phyloP scores from a whole-genome alignment of 2,797 vertebrate species.

The Oryzias sinensis region DNA sequence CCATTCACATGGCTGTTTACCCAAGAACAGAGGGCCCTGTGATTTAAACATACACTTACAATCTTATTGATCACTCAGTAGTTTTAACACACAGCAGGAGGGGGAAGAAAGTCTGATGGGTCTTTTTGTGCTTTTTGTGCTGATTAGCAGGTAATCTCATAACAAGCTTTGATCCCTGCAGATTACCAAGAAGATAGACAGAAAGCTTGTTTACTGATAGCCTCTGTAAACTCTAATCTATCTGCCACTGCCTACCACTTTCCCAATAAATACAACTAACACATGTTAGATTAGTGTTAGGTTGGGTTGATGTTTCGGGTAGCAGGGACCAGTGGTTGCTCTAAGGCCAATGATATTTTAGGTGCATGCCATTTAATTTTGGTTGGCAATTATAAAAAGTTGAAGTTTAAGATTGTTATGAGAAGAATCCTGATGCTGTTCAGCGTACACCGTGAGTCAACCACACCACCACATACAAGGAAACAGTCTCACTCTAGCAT shows the following conservation, averaged over 20 bases:
- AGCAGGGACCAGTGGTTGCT: too few species aligned
- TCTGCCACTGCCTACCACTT: constrained; percentile 6
- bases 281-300: too few species aligned
- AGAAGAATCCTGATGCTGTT: too few species aligned
- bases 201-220: constrained; percentile 62
- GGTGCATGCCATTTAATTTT: too few species aligned
- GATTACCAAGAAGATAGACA: constrained; percentile 71
- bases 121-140: constrained; percentile 73
- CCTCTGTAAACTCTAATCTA: constrained; percentile 51
- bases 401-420: too few species aligned
- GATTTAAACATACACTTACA: constrained; percentile 88
- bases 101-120: constrained; percentile 49
- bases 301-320: too few species aligned
- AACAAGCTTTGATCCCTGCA: constrained; percentile 77
- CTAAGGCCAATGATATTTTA: too few species aligned
- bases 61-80: constrained; percentile 85
- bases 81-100: constrained; percentile 48
- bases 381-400: too few species aligned
- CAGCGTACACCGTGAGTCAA: too few species aligned
- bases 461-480: too few species aligned
- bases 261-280: too few species aligned
- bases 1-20: constrained; percentile 93
- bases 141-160: constrained; percentile 86
- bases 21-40: constrained; percentile 84
- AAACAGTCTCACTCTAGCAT: too few species aligned